Evolutionary conservation across 2,113 vertebrate genomes (phyloP).

Genomic region (Garra rufa): DNA sequence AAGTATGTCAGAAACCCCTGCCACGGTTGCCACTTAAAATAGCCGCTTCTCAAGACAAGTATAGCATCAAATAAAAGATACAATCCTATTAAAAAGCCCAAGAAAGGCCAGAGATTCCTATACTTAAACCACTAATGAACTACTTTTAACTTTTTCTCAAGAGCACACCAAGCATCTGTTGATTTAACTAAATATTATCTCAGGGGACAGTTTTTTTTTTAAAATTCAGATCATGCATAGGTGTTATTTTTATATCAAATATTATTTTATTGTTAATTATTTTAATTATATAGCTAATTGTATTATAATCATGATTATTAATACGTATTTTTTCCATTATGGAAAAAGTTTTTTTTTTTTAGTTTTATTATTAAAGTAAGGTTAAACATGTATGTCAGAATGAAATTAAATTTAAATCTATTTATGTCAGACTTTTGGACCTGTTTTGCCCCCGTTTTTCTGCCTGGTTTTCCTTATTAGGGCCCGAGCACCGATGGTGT

Average conservation of each 20-base stretch:
- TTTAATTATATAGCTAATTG: neutral
- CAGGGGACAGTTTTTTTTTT: neutral
- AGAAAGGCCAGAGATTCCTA: conserved; percentile 67
- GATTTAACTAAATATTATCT: conserved; percentile 1
- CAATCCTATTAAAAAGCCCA: conserved; percentile 62
- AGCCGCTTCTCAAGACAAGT: conserved; percentile 63
- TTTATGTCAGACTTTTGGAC: too few relatives aligned
- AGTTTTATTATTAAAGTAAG: too few relatives aligned
- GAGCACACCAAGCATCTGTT: conserved; percentile 19
- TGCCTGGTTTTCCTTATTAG: too few relatives aligned
- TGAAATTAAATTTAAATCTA: too few relatives aligned
- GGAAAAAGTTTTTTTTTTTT: too few relatives aligned
- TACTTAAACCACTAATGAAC: conserved; percentile 63
- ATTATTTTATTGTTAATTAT: neutral
- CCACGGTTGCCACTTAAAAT: conserved; percentile 63
- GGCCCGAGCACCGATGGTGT: too few relatives aligned
- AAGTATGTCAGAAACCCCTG: conserved; percentile 58
- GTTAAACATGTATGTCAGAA: too few relatives aligned
- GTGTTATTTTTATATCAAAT: neutral
- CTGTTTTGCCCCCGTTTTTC: too few relatives aligned
- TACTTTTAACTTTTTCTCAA: conserved; percentile 58
- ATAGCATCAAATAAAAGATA: conserved; percentile 69
- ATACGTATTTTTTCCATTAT: too few relatives aligned
- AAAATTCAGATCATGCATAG: neutral
- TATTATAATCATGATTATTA: neutral